Conservation (phyloP, 2,888 invertebrate genomes). For the Arge pagana region DNA sequence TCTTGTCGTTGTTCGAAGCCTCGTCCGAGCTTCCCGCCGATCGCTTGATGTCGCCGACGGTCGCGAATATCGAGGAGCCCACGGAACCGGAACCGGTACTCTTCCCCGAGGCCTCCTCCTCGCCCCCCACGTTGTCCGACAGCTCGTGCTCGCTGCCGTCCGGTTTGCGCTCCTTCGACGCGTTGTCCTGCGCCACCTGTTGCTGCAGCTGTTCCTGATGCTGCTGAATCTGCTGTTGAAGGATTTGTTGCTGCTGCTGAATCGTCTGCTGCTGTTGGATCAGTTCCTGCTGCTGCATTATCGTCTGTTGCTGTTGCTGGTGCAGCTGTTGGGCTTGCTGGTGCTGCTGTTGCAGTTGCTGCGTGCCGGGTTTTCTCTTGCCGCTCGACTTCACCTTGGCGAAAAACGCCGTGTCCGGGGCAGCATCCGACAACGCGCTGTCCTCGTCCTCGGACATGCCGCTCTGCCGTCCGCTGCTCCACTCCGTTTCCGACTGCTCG, state of each 20-base stretch:
- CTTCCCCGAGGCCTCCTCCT: constrained; percentile 66
- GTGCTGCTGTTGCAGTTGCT: constrained; percentile 30
- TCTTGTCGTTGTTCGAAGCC: constrained; percentile 56
- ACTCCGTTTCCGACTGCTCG: constrained; percentile 77
- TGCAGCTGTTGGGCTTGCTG: constrained; percentile 36
- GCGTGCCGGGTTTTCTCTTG: constrained; percentile 52
- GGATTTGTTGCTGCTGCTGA: constrained; percentile 19
- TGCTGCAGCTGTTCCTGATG: constrained; percentile 49
- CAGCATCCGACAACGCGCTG: constrained; percentile 72
- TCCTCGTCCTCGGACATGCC: constrained; percentile 73
- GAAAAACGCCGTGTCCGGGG: constrained; percentile 68
- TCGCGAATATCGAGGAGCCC: constrained; percentile 71
- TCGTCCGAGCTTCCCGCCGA: constrained; percentile 67
- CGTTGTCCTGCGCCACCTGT: constrained; percentile 52
- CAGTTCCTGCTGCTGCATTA: constrained; percentile 43
- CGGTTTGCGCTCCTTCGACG: constrained; percentile 62
- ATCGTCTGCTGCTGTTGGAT: constrained; percentile 43
- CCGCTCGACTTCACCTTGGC: constrained; percentile 64
- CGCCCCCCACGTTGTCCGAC: constrained; percentile 64
- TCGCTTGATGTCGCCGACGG: constrained; percentile 75
- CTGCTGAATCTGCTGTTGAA: constrained; percentile 36
- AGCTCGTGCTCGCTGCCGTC: constrained; percentile 66
- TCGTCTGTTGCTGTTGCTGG: constrained; percentile 40
- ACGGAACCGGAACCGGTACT: constrained; percentile 67
- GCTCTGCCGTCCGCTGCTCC: constrained; percentile 73